These are phyloP conservation scores for Syngnathoides biaculeatus DNA, from an alignment of 2,113 vertebrate species.

Conservation along the genomic window DNA sequence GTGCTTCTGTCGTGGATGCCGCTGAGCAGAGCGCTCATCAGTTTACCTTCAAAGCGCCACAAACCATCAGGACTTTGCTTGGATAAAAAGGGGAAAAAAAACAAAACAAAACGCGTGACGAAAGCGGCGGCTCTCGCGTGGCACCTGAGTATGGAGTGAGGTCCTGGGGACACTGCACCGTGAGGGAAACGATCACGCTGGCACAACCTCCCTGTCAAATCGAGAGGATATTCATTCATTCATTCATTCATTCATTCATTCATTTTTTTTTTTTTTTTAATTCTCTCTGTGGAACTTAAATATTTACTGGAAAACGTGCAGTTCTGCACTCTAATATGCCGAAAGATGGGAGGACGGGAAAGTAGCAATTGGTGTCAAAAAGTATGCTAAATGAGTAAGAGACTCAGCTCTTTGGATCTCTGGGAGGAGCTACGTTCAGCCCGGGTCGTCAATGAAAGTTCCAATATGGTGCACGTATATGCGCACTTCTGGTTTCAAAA, in stretches of 20 bases:
- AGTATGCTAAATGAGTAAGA: no score
- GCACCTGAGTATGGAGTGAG: conserved; percentile 90
- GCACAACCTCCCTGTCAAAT: conserved; percentile 94
- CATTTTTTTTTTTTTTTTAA: no score
- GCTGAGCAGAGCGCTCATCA: conserved; percentile 90
- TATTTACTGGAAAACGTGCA: not conserved
- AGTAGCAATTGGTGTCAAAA: not conserved
- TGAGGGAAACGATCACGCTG: conserved; percentile 91
- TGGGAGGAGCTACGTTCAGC: no score
- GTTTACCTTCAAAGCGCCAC: conserved; percentile 82
- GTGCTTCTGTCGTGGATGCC: conserved; percentile 89
- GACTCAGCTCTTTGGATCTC: no score
- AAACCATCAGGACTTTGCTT: not conserved
- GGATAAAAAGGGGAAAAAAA: not conserved
- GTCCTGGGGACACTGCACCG: conserved; percentile 95
- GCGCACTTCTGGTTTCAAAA: no score
- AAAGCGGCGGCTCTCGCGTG: not conserved
- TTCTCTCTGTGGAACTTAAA: not conserved
- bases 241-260: not conserved
- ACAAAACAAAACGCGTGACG: no score
- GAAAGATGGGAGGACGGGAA: not conserved
- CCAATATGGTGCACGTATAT: no score
- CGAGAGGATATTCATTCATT: not conserved
- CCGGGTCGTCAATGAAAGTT: no score
- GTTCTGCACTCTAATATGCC: not conserved